Evolutionary conservation across 2,888 invertebrate genomes (phyloP), one percentile per base, ranked within the genome.

Genomic region (Amiota mariae): DNA sequence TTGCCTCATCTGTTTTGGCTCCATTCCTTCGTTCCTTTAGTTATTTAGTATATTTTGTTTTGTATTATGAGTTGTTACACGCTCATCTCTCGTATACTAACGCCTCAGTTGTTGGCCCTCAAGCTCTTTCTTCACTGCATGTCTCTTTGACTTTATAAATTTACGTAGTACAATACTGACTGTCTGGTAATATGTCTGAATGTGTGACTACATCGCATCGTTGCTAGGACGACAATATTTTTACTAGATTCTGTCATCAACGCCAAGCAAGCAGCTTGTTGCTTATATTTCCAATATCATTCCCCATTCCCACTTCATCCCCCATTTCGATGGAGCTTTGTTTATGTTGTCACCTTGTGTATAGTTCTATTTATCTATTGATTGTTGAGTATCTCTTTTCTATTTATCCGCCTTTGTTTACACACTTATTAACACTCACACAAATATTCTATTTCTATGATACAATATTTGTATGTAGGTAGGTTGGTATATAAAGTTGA

Each of bases 371-470:
- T 87, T 85, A 85, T 85, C 82, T 88, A 87, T 88, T 87, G 87
- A 87, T 88, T 88, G 86, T 85, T 87, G 86, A 85, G 85, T 86
- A 85, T 85, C 82, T 82, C 81, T 81, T 81, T 82, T 82, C 79
- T 82, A 79, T 80, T 81, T 84, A 80, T 78, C 79, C 81, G 78
- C 79, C 81, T 84, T 84, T 83, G 87, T 85, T 83, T 81, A 77
- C 79, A 78, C 86, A 86, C 85, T 36, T 36, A 36, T 36, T 36
- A 36, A 85, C 85, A 79, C 67, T 68, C 24, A 66, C 36, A 85
- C 82, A 78, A n/a, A 15, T 20, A 66, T 24, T 63, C 46, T 54
- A n/a, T 6, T 13, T 63, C 46, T 10, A 4, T 10, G 13, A 54
- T 54, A n/a, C n/a, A n/a, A n/a, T n/a, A n/a, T 59, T 59, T 59